phyloP scores from a whole-genome alignment of 2,113 vertebrate species.

The Cryptotis parvus region DNA sequence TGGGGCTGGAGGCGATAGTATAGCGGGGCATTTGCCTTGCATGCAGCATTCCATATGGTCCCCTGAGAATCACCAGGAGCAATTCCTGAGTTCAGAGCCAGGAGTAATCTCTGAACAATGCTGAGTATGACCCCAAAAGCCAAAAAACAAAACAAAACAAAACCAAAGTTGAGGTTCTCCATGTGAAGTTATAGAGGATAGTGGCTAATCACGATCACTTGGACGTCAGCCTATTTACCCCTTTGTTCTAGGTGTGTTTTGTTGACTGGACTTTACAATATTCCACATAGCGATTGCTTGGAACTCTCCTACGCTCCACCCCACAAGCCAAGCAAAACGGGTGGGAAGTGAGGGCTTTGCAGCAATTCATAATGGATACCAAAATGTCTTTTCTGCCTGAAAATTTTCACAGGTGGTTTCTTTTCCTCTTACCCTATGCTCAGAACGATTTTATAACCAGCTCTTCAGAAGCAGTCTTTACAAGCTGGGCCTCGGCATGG shows the following conservation, averaged over 20 bases:
- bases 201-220: neutral
- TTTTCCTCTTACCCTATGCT: neutral
- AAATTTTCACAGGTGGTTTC: neutral
- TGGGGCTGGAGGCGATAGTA: too few relatives aligned
- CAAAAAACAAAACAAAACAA: too few relatives aligned
- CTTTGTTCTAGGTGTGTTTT: constrained; percentile 17
- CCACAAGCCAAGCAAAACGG: too few relatives aligned
- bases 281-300: neutral
- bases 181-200: neutral
- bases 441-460: neutral
- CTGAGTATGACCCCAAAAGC: too few relatives aligned
- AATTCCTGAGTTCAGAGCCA: too few relatives aligned
- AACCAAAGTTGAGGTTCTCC: neutral
- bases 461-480: neutral
- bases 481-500: neutral
- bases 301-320: neutral
- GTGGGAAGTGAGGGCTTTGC: too few relatives aligned
- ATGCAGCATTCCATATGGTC: too few relatives aligned
- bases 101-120: too few relatives aligned
- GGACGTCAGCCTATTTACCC: neutral
- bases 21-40: too few relatives aligned
- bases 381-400: too few relatives aligned
- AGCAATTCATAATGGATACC: too few relatives aligned
- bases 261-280: neutral
- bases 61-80: too few relatives aligned